Evolutionary conservation across 2,888 invertebrate species (phyloP), one percentile per base, ranked within the genome.

Genomic region (Homarus gammarus): DNA sequence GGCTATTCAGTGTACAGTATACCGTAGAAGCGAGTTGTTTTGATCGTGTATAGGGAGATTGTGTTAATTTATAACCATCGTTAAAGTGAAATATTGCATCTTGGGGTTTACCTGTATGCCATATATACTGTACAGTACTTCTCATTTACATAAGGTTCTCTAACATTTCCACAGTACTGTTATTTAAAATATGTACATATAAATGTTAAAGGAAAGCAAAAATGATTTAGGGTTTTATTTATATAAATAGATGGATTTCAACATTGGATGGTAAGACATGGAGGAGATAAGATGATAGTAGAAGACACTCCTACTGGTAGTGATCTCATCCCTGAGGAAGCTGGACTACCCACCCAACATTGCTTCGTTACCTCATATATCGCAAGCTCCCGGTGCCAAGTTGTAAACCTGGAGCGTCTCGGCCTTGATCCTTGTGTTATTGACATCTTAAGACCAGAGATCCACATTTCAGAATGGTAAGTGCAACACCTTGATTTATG

Each of bases 391-490:
- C 51, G 91, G 15, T n/a, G 12, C n/a, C 91, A 91, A 56, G 40
- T 38, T 40, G 72, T 91, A n/a, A 40, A 38, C 33, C 75, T 91
- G 0, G 27, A 36, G 12, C 8, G n/a, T 2, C 27, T 40, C 1
- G 84, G 79, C 6, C 8, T 91, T 31, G 31, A 75, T 12, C 68
- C 88, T 12, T 33, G 56, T 40, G 33, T 91, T 10, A 33, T 91
- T 27, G 68, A 84, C 31, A 51, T 84, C 22, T 70, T 91, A 22
- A 70, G 56, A 40, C 91, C 91, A 3, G n/a, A 73, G 27, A 73
- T 91, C 18, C 5, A 78, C 6, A 75, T 91, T 33, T 87, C 85
- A 38, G 88, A 91, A 77, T 91, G 91, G 91, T 91, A 86, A 68
- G 72, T 56, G 15, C 22, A 49, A 18, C 22, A 18, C 22, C 56